phyloP scores from a whole-genome alignment of 2,888 invertebrate genomes.

The Cecidostiba fungosa region DNA sequence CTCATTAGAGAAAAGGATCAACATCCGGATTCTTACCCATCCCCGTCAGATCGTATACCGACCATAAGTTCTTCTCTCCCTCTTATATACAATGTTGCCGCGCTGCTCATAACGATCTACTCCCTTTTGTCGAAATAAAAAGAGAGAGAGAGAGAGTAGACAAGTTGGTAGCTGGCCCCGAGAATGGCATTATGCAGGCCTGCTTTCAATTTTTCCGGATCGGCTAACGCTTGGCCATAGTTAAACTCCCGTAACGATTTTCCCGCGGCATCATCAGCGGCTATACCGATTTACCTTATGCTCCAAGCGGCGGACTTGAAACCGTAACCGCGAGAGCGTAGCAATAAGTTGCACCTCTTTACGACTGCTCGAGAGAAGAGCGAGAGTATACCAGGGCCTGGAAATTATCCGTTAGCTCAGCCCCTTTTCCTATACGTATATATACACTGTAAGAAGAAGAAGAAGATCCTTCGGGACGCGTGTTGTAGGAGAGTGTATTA shows the following conservation, averaged over 20 bases:
- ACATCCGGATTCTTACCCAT: constrained; percentile 43
- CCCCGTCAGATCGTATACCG: constrained; percentile 32
- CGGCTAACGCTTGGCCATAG: background rate
- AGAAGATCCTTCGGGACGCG: background rate
- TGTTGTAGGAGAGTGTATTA: background rate
- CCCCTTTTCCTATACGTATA: constrained; percentile 9
- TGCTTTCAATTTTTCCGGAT: constrained; percentile 42
- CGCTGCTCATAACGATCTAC: background rate
- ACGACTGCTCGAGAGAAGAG: constrained; percentile 65
- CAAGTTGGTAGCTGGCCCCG: background rate
- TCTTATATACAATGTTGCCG: background rate
- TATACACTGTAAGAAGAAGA: background rate
- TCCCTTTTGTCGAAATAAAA: background rate
- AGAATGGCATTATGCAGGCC: constrained; percentile 9
- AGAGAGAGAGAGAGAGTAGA: background rate
- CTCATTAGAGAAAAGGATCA: constrained; percentile 37
- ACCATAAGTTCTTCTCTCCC: background rate
- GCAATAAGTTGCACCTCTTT: constrained; percentile 74
- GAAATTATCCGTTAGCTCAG: constrained; percentile 64
- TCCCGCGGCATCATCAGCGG: background rate
- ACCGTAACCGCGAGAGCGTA: constrained; percentile 70
- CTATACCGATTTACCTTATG: constrained; percentile 18
- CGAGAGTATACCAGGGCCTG: constrained; percentile 14
- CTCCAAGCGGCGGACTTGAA: constrained; percentile 27
- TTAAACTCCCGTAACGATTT: constrained; percentile 59